phyloP scores from a whole-genome alignment of 2,888 invertebrate genomes.

The Erebia palarica region DNA sequence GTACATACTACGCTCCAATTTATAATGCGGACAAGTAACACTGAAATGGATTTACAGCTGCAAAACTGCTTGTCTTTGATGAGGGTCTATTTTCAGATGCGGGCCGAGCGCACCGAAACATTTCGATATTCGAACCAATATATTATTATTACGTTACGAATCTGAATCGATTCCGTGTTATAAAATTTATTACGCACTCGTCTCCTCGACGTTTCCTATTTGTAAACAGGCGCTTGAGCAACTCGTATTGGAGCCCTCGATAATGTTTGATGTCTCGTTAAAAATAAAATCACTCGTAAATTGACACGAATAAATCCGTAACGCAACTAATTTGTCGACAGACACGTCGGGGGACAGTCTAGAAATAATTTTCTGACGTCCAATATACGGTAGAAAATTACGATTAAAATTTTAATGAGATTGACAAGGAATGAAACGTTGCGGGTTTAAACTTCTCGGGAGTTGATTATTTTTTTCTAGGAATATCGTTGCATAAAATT shows the following conservation, averaged over 20 bases:
- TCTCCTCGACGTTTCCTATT: constrained; percentile 75
- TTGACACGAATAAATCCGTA: constrained; percentile 73
- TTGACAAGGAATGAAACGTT: constrained; percentile 51
- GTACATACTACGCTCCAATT: constrained; percentile 66
- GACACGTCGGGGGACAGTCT: constrained; percentile 66
- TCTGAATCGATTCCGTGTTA: constrained; percentile 77
- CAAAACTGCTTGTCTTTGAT: constrained; percentile 82
- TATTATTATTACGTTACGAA: constrained; percentile 80
- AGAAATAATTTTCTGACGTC: constrained; percentile 69
- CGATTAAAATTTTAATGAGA: constrained; percentile 76
- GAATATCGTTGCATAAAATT: constrained; percentile 46
- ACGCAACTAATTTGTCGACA: constrained; percentile 76
- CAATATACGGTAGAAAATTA: constrained; percentile 53
- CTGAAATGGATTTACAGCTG: constrained; percentile 83
- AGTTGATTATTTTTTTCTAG: constrained; percentile 41
- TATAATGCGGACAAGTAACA: constrained; percentile 80
- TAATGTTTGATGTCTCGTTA: constrained; percentile 81
- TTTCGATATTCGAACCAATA: constrained; percentile 79
- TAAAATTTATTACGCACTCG: constrained; percentile 81
- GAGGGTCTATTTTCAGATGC: constrained; percentile 80
- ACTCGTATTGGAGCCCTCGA: constrained; percentile 66
- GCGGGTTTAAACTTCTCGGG: constrained; percentile 41
- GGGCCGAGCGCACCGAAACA: constrained; percentile 76
- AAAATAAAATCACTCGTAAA: constrained; percentile 76
- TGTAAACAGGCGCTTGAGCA: constrained; percentile 78